Conservation (phyloP, 1,140 invertebrate genomes). For the Steinernema feltiae region DNA sequence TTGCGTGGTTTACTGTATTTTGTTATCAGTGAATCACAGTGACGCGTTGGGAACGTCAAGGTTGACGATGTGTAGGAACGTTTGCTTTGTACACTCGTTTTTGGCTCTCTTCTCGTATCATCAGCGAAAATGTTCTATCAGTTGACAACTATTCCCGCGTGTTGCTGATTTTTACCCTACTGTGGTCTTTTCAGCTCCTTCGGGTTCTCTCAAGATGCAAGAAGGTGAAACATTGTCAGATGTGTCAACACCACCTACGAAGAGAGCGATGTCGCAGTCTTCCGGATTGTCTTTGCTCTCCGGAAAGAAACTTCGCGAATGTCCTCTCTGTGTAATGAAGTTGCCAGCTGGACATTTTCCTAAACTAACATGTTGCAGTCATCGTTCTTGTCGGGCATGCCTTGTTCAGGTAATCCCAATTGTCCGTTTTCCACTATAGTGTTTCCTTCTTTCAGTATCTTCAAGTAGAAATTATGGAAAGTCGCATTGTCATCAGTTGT, state of each 20-base stretch:
- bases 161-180: neutral
- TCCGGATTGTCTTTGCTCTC: neutral
- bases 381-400: constrained; percentile 49
- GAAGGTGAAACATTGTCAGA: neutral
- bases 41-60: too few species aligned
- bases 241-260: neutral
- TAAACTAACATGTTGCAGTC: constrained; percentile 39
- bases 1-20: too few species aligned
- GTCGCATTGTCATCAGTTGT: constrained; percentile 45
- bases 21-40: too few species aligned
- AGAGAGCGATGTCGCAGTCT: neutral
- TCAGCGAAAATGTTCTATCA: too few species aligned
- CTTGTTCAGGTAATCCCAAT: constrained; percentile 47
- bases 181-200: neutral
- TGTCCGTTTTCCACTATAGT: too few species aligned
- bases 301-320: constrained; percentile 39
- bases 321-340: constrained; percentile 44
- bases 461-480: constrained; percentile 54
- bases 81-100: too few species aligned
- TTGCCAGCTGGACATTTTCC: constrained; percentile 46
- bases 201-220: constrained; percentile 4
- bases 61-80: too few species aligned
- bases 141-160: too few species aligned
- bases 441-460: constrained; percentile 57
- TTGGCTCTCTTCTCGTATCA: too few species aligned